Evolutionary conservation across 2,113 vertebrate species (phyloP).

Genomic region (Forbesichthys papilliferus): DNA sequence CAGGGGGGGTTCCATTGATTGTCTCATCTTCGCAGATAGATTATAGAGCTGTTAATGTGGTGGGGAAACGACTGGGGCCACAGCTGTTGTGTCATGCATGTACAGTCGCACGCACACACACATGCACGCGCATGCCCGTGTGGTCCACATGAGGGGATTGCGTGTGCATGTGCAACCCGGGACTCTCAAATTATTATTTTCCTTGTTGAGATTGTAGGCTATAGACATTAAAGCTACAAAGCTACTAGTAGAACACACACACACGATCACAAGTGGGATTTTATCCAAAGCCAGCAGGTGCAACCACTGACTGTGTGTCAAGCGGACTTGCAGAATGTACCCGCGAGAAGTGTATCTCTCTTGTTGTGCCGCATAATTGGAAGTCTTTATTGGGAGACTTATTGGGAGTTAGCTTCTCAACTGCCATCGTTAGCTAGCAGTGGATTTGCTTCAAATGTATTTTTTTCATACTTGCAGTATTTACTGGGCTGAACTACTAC

Average conservation of each 20-base stretch:
- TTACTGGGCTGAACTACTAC: too few relatives aligned
- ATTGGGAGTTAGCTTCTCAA: too few relatives aligned
- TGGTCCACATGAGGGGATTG: not conserved
- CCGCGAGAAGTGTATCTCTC: not conserved
- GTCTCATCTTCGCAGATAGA: slow-evolving; percentile 99
- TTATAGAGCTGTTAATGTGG: slow-evolving; percentile 99
- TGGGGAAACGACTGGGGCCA: slow-evolving; percentile 93
- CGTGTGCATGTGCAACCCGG: slow-evolving; percentile 17
- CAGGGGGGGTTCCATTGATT: slow-evolving; percentile 78
- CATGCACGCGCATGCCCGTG: slow-evolving; percentile 1
- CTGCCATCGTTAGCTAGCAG: too few relatives aligned
- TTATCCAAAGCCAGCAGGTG: slow-evolving; percentile 62
- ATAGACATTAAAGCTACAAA: slow-evolving; percentile 14
- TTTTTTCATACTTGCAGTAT: too few relatives aligned
- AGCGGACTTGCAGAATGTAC: not conserved
- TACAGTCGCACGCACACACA: slow-evolving; percentile 14
- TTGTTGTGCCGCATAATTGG: not conserved
- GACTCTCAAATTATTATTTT: slow-evolving; percentile 58
- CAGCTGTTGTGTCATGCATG: slow-evolving; percentile 86
- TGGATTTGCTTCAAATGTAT: too few relatives aligned
- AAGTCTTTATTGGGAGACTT: not conserved
- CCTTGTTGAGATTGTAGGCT: slow-evolving; percentile 38
- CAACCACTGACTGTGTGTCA: slow-evolving; percentile 33
- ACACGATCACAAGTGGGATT: slow-evolving; percentile 33
- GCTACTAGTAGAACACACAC: not conserved